Conservation (phyloP, 1,140 invertebrate genomes). For the Lasioglossum baleicum region DNA sequence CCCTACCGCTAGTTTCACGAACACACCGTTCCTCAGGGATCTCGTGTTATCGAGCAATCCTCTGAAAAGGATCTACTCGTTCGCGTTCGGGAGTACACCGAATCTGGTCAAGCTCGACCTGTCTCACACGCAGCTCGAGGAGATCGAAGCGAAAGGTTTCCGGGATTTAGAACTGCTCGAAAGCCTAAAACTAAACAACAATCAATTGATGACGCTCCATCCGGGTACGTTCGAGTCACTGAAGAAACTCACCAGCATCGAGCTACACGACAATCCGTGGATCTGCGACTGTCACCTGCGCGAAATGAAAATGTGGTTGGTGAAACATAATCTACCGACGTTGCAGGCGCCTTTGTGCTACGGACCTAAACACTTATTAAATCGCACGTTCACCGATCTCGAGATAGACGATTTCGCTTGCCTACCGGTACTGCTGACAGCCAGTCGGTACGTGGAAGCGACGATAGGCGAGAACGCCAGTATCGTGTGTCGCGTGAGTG, state of each 20-base stretch:
- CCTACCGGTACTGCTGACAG: conserved; percentile 88
- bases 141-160: conserved; percentile 89
- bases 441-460: conserved; percentile 88
- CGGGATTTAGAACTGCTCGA: conserved; percentile 88
- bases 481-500: conserved; percentile 88
- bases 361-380: conserved; percentile 84
- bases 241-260: conserved; percentile 88
- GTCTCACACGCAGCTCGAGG: conserved; percentile 89
- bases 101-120: conserved; percentile 92
- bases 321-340: conserved; percentile 90
- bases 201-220: conserved; percentile 86
- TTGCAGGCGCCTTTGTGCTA: conserved; percentile 88
- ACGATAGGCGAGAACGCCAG: conserved; percentile 91
- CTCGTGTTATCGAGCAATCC: conserved; percentile 90
- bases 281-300: conserved; percentile 92
- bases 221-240: conserved; percentile 87
- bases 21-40: conserved; percentile 89
- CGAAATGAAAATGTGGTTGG: conserved; percentile 91
- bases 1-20: conserved; percentile 88
- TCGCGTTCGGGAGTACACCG: conserved; percentile 87
- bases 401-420: conserved; percentile 92
- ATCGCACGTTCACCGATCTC: conserved; percentile 87
- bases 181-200: conserved; percentile 90
- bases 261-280: conserved; percentile 95
- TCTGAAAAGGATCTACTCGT: conserved; percentile 87